Percentiles rank a stretch among this genome's conserved stretches.
These are phyloP conservation scores for Papilio dardanus DNA, from an alignment of 1,140 invertebrate species.

Conservation along the genomic window DNA sequence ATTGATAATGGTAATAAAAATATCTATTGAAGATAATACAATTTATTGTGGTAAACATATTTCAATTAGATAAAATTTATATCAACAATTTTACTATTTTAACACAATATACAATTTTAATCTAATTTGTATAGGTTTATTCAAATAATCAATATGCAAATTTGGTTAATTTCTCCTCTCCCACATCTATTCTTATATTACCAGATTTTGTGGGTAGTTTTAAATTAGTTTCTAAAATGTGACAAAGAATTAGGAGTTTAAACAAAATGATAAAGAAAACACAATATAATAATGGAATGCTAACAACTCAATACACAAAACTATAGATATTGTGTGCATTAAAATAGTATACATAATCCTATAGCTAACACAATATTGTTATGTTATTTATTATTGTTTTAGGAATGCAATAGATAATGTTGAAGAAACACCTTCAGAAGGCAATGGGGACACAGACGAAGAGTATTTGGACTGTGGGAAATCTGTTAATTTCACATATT, in stretches of 20 bases:
- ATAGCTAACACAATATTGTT: background rate
- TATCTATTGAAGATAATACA: background rate
- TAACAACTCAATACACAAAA: too few species aligned
- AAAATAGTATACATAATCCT: too few species aligned
- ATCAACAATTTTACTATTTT: background rate
- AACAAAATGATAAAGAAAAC: background rate
- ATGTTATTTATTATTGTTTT: background rate
- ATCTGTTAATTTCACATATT: constrained; percentile 93
- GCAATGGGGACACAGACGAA: constrained; percentile 81
- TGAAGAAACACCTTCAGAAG: constrained; percentile 63
- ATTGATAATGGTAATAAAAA: background rate
- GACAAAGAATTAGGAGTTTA: too few species aligned
- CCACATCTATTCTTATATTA: background rate
- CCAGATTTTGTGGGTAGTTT: background rate
- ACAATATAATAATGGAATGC: too few species aligned
- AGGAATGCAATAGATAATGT: constrained; percentile 63
- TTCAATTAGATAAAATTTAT: background rate
- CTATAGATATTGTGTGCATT: too few species aligned
- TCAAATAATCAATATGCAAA: too few species aligned
- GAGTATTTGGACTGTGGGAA: constrained; percentile 92
- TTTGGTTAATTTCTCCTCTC: background rate
- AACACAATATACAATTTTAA: background rate
- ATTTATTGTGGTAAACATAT: background rate
- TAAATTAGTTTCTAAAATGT: background rate
- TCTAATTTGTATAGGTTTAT: background rate